These are phyloP conservation scores for Premnoplex brunnescens DNA, from an alignment of 2,797 vertebrate genomes.

Conservation along the genomic window DNA sequence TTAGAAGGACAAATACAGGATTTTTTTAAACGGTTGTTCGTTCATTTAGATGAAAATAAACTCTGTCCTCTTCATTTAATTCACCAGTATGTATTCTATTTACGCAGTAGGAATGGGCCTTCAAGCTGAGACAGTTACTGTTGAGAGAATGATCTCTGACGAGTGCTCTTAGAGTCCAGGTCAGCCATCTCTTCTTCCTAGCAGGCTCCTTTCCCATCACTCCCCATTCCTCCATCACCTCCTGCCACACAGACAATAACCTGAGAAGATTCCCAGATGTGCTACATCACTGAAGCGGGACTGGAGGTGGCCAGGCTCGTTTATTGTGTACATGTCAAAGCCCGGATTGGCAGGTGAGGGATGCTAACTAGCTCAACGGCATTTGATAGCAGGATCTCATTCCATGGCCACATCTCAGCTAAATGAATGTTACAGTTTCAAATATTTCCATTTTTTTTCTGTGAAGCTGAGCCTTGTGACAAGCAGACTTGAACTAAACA, in stretches of 20 bases:
- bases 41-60: not conserved
- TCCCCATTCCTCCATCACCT: not conserved
- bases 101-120: accelerated
- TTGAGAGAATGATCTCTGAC: not conserved
- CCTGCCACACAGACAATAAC: not conserved
- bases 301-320: not conserved
- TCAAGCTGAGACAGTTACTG: not conserved
- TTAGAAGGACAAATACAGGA: not conserved
- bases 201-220: not conserved
- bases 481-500: not conserved
- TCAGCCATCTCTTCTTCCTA: not conserved
- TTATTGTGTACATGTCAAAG: not conserved
- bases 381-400: not conserved
- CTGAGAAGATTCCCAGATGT: not conserved
- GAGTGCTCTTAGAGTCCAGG: not conserved
- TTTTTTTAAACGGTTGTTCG: not conserved
- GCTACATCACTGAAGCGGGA: not conserved
- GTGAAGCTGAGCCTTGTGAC: not conserved
- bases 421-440: not conserved
- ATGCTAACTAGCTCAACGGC: not conserved
- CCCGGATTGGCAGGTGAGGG: not conserved
- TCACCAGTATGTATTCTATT: not conserved
- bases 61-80: not conserved
- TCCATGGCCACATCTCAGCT: not conserved
- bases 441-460: not conserved